Base-by-base conservation (phyloP, 2,797 vertebrate species). In the Hirundo rustica region DNA sequence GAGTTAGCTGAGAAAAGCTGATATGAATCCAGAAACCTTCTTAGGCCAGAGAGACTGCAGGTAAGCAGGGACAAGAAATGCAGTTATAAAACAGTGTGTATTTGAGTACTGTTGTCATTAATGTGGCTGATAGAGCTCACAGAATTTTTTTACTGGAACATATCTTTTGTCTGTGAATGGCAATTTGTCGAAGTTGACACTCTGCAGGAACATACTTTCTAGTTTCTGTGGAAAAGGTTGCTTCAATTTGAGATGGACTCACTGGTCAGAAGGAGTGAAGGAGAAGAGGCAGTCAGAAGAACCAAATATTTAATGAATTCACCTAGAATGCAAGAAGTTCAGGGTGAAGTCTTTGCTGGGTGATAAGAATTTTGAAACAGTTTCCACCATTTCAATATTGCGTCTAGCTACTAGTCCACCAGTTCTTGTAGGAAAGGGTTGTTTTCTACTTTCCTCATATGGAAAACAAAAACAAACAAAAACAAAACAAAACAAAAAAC, bases 151-250 rank as follows among this genome's bases (percentile, higher is more conserved):
- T 71, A 73, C 48, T 32, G 22, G 80, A 92, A 79, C 25, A 51
- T 4, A 11, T 32, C 77, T 81, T 95, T 93, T 55, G 36, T 83
- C 75, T 79, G 45, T 74, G 68, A 80, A 74, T 47, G 61, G 58
- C 61, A 71, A 84, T 87, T 87, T 91, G 81, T 83, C 85, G 88
- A 89, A 87, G 64, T 60, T 93, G 84, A 82, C 60, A 51, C 25
- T 68, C 50, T 74, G 57, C 53, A 83, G 74, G 67, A 92, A 34
- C 20, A 32, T 42, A 20, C 38, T 79, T 91, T 76, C 75, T 79
- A 71, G 71, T 92, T 81, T 96, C 90, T 87, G 42, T 1, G 2
- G 67, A 90, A 94, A 82, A 91, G 40, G 13, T 80, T 82, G 38
- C 68, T 93, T 85, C 74, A 71, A 77, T 79, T 50, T 67, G 65